Evolutionary conservation across 2,797 vertebrate genomes (phyloP), one percentile per base, ranked within the genome.

Genomic region (Masticophis lateralis): DNA sequence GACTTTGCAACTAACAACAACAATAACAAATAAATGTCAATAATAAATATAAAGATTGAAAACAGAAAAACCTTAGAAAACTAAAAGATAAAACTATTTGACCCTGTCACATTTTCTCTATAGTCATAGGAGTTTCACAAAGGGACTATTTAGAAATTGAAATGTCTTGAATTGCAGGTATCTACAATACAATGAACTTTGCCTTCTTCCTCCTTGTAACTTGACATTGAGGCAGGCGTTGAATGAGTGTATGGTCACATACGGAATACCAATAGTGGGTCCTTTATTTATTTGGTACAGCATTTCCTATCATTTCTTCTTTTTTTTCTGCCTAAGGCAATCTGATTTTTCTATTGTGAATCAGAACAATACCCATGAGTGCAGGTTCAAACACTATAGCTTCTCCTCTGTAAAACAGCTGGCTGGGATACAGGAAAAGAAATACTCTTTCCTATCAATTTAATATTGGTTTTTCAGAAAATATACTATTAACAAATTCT

Each of bases 401-500:
- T 3, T 27, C 57, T 87, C 6, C 43, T 22, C 86, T 92, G 86
- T 32, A 94, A 25, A 90, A 47, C n/a, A 69, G 20, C 63, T 95
- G 89, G 63, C 1, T 95, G 51, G 87, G 59, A 94, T 60, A 51
- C 60, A 11, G 27, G 79, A 87, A 57, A 74, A 89, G 56, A 14
- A 22, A 89, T 93, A 92, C 11, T 93, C 94, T 95, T 88, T 4
- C 90, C 94, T 94, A 96, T 92, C 0, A 0, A 94, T 95, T 90
- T 90, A 94, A 47, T 91, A 94, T 96, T 60, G 61, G 18, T 57
- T 61, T 90, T 5, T 90, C 92, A 92, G 57, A 55, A 92, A 69
- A 94, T 53, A 37, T 27, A 95, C 83, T 92, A 95, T 96, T 97
- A 97, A 89, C 27, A 96, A 90, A 94, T 92, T 4, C 94, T 94